These are phyloP conservation scores for Mola mola DNA, from an alignment of 2,113 vertebrate species.

Conservation along the genomic window DNA sequence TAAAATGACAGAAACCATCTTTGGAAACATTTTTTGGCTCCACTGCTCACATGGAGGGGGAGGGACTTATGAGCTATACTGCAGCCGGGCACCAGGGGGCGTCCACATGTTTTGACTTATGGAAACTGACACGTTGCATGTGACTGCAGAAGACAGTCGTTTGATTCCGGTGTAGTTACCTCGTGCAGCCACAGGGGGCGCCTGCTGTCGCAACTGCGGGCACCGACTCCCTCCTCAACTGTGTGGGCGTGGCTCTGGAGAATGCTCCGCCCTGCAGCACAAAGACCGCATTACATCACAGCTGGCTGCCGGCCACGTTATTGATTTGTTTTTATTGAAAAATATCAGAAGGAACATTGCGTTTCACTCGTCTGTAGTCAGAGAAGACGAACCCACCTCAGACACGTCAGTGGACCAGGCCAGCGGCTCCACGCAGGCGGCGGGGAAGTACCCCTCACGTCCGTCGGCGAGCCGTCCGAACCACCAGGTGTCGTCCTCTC, in stretches of 20 bases:
- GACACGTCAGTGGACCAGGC: neutral
- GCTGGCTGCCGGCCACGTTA: too few relatives aligned
- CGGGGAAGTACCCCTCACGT: conserved; percentile 40
- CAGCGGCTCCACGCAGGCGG: conserved; percentile 33
- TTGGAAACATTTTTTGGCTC: too few relatives aligned
- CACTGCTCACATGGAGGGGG: too few relatives aligned
- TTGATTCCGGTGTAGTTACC: conserved; percentile 44
- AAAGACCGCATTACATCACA: neutral
- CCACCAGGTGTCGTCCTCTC: conserved; percentile 62
- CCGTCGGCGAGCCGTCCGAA: conserved; percentile 41
- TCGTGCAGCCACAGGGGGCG: conserved; percentile 51
- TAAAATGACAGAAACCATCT: too few relatives aligned
- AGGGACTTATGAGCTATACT: too few relatives aligned
- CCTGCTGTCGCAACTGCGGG: neutral
- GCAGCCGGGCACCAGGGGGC: neutral
- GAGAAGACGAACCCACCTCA: neutral
- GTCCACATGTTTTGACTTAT: neutral
- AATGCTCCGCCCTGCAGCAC: conserved; percentile 9
- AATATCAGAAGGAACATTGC: too few relatives aligned
- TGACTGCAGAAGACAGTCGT: too few relatives aligned
- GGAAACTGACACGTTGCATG: neutral
- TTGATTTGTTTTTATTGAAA: too few relatives aligned
- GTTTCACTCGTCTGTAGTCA: neutral
- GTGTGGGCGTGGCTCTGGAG: conserved; percentile 14
- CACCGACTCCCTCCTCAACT: conserved; percentile 27